phyloP scores from a whole-genome alignment of 2,888 invertebrate species.

The Laothoe populi region DNA sequence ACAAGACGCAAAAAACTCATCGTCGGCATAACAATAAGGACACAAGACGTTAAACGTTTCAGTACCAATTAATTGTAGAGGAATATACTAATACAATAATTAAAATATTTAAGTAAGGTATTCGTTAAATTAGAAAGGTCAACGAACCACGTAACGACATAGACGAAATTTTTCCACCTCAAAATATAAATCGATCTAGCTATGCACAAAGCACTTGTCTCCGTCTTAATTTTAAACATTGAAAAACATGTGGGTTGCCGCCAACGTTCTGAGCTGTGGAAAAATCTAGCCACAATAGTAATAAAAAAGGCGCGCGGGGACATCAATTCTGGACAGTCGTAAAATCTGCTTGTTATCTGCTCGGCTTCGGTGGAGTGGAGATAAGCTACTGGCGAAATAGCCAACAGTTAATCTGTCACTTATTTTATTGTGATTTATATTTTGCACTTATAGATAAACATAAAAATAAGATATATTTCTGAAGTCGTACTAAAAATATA shows the following conservation, averaged over 20 bases:
- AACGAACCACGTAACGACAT: constrained; percentile 5
- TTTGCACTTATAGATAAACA: background rate
- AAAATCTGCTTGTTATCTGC: constrained; percentile 69
- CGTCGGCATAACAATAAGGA: background rate
- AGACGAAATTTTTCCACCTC: constrained; percentile 1
- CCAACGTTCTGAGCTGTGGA: constrained; percentile 43
- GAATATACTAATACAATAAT: too few relatives aligned
- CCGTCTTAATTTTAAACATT: constrained; percentile 7
- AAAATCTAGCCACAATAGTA: constrained; percentile 46
- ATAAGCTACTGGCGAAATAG: constrained; percentile 48
- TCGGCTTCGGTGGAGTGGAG: constrained; percentile 41
- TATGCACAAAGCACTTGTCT: background rate
- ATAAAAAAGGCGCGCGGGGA: constrained; percentile 46
- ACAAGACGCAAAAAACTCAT: background rate
- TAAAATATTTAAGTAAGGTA: too few relatives aligned
- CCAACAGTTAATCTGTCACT: constrained; percentile 9
- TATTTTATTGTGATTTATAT: constrained; percentile 1
- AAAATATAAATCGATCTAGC: constrained; percentile 12
- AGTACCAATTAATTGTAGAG: too few relatives aligned
- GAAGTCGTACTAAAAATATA: too few relatives aligned
- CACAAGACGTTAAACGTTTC: background rate
- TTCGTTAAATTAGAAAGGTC: constrained; percentile 5
- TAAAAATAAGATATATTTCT: background rate
- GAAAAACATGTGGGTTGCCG: constrained; percentile 30
- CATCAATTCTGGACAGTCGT: constrained; percentile 59